Conservation (phyloP, 1,140 invertebrate species). For the Laupala kohalensis region DNA sequence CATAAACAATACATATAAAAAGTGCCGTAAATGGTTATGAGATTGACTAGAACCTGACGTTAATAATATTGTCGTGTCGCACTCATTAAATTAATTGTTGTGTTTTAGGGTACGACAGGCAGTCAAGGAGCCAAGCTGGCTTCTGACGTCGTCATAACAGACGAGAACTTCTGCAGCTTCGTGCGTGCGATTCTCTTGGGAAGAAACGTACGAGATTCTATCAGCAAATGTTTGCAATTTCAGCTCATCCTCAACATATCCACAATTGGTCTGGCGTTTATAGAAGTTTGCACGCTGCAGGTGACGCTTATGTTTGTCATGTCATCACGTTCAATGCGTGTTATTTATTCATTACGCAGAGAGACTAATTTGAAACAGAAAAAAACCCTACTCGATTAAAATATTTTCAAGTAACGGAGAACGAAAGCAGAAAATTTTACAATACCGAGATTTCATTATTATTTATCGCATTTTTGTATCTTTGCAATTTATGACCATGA, state of each 20-base stretch:
- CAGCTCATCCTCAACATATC: no score
- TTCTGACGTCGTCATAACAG: slow-evolving; percentile 58
- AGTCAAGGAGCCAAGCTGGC: slow-evolving; percentile 65
- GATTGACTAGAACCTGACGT: no score
- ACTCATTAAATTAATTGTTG: no score
- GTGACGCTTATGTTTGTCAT: background rate
- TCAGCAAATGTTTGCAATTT: slow-evolving; percentile 31
- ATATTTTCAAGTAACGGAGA: no score
- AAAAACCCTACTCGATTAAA: background rate
- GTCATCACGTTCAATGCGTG: background rate
- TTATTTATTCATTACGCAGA: background rate
- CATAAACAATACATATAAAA: no score
- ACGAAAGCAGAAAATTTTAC: no score
- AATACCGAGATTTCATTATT: no score
- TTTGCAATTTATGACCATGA: no score
- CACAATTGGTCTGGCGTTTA: no score
- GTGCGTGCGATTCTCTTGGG: slow-evolving; percentile 67
- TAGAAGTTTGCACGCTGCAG: no score
- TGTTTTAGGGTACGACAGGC: slow-evolving; percentile 47
- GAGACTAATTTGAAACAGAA: background rate
- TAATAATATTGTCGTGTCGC: no score
- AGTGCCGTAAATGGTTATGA: background rate
- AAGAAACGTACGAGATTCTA: slow-evolving; percentile 57
- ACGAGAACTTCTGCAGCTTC: slow-evolving; percentile 59
- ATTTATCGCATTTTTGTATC: no score